A percentile compares a stretch with the other conserved stretches of the same genome.
These are phyloP conservation scores for Xanthorhoe designata DNA, from an alignment of 2,888 invertebrate genomes.

Conservation along the genomic window DNA sequence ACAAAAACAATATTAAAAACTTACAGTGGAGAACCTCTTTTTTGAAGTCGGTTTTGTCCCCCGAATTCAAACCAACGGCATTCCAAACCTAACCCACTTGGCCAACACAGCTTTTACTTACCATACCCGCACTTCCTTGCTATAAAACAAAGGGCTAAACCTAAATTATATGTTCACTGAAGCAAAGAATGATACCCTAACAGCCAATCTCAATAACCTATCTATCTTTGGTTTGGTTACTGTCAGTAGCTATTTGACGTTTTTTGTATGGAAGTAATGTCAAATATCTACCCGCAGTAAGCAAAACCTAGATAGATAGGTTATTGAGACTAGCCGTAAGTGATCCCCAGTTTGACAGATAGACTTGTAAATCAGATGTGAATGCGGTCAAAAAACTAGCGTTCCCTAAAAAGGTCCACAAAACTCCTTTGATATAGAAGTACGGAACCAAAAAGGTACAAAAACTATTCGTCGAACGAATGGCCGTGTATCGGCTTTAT, in stretches of 20 bases:
- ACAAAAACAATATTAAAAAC: too few relatives aligned
- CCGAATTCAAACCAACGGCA: too few relatives aligned
- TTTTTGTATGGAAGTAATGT: too few relatives aligned
- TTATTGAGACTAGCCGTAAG: too few relatives aligned
- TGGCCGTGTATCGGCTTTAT: slow-evolving; percentile 45
- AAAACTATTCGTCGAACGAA: slow-evolving; percentile 46
- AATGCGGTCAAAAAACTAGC: slow-evolving; percentile 23
- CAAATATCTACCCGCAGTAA: too few relatives aligned
- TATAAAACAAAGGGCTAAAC: background rate
- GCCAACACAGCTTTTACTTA: background rate
- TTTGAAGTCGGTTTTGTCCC: too few relatives aligned
- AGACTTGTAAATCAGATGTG: slow-evolving; percentile 22
- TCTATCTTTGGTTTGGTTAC: too few relatives aligned
- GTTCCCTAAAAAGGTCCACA: slow-evolving; percentile 24
- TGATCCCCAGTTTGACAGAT: slow-evolving; percentile 5
- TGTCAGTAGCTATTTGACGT: too few relatives aligned
- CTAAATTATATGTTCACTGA: background rate
- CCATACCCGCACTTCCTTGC: background rate
- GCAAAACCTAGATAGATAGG: too few relatives aligned
- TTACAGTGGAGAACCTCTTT: too few relatives aligned
- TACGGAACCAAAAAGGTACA: slow-evolving; percentile 31
- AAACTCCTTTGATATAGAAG: slow-evolving; percentile 26
- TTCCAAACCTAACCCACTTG: too few relatives aligned
- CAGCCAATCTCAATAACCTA: too few relatives aligned
- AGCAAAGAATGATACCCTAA: slow-evolving; percentile 3